Conservation (phyloP, 2,797 vertebrate genomes). For the Neomorphus geoffroyi region DNA sequence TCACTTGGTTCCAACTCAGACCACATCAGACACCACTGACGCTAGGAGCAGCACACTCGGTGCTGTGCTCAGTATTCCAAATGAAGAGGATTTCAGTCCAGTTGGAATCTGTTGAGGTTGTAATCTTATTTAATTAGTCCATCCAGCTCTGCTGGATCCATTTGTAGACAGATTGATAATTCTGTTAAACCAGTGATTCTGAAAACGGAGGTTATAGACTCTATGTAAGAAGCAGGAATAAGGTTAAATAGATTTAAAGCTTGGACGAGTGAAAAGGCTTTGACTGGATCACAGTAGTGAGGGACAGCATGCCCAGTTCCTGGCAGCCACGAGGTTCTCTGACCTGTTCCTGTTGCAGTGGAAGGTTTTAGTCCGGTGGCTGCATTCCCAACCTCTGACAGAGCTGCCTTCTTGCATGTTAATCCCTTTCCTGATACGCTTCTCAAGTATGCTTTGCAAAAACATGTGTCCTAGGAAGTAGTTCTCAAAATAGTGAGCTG, state of each 20-base stretch:
- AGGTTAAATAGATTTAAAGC: not conserved
- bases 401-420: not conserved
- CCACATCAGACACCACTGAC: not conserved
- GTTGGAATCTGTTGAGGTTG: fast-evolving
- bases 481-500: not conserved
- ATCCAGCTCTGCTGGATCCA: not conserved
- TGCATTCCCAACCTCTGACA: conserved; percentile 59
- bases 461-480: not conserved
- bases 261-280: not conserved
- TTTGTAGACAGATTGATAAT: not conserved
- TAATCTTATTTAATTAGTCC: not conserved
- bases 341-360: conserved; percentile 36
- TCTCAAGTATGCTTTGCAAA: not conserved
- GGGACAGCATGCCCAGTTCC: conserved; percentile 4
- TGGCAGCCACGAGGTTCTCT: conserved; percentile 13
- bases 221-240: not conserved
- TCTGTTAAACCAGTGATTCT: not conserved
- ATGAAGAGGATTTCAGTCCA: not conserved
- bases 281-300: not conserved
- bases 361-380: conserved; percentile 38
- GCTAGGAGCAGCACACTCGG: not conserved
- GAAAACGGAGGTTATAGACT: not conserved
- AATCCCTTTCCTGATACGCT: not conserved
- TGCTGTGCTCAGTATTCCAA: not conserved
- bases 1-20: not conserved